Conservation (phyloP, 1,140 invertebrate genomes). For the Drosophila funebris region DNA sequence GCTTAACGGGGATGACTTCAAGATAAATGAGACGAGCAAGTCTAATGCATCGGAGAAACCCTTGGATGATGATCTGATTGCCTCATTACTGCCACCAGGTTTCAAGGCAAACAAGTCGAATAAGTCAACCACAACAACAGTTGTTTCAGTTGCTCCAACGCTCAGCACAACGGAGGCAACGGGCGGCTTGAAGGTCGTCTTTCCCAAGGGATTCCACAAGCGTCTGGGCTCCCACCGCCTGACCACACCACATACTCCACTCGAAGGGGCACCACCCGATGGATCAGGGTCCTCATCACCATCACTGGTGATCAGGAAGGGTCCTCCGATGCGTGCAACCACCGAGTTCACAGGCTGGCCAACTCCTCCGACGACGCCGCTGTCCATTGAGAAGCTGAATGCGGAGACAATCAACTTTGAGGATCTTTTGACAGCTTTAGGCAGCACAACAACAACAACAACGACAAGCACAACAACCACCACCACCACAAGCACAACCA, state of each 20-base stretch:
- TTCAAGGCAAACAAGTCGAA: constrained; percentile 84
- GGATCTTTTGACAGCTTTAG: constrained; percentile 62
- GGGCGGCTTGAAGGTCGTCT: constrained; percentile 88
- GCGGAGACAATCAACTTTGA: constrained; percentile 86
- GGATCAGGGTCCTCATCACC: constrained; percentile 79
- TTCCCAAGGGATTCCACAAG: constrained; percentile 91
- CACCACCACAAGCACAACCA: constrained; percentile 90
- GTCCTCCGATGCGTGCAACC: constrained; percentile 92
- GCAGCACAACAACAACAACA: constrained; percentile 84
- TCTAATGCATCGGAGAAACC: constrained; percentile 72
- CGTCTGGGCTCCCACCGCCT: constrained; percentile 86
- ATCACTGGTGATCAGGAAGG: constrained; percentile 89
- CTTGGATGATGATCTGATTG: constrained; percentile 85
- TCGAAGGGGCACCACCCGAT: constrained; percentile 49
- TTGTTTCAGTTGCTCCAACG: constrained; percentile 28
- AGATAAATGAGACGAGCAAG: constrained; percentile 79
- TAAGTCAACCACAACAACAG: constrained; percentile 46
- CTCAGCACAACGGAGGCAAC: constrained; percentile 44
- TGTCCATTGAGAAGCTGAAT: constrained; percentile 91
- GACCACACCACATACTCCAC: constrained; percentile 85
- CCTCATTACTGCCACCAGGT: constrained; percentile 86
- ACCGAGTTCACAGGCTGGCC: constrained; percentile 96
- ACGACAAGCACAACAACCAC: constrained; percentile 89
- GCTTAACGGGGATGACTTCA: constrained; percentile 84
- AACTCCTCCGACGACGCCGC: constrained; percentile 91